Base-by-base conservation (phyloP, 2,888 invertebrate genomes). In the Scotopteryx bipunctaria region DNA sequence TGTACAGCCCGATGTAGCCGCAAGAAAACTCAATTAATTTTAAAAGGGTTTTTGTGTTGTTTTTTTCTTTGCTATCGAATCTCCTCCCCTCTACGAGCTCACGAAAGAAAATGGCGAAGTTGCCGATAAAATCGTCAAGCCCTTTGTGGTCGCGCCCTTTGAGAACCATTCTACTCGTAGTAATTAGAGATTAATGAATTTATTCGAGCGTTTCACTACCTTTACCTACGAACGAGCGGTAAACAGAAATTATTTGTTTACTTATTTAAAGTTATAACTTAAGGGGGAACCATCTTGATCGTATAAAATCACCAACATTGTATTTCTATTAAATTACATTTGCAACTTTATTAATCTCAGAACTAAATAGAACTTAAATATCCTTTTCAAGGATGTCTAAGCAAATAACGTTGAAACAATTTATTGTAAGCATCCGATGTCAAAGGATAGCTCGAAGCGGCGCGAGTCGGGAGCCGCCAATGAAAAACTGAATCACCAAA, bases 21-120 rank as follows among this genome's bases (percentile, higher is more conserved):
- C 88, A 88, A 88, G 88, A 88, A 89, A 89, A 90, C 88, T 89
- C 90, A 90, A 89, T 90, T 90, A 89, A 90, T 89, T 88, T 88
- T 90, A 86, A 90, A 90, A 90, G 89, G 89, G 90, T 88, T 90
- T 88, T 89, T 88, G 83, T 89, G 88, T 89, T 88, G 81, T 85
- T 86, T 87, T 87, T 50, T 85, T 86, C 32, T 78, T 74, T 72
- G 67, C 77, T 75, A 83, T 81, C 81, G 76, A 76, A 74, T 69
- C 67, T 68, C 49, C 49, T 55, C 59, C 53, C 52, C 57, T 49
- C 57, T 50, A 57, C 52, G 49, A 51, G 43, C 33, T 57, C 51
- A 33, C 43, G 73, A 81, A 80, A 76, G 76, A 79, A 82, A 82
- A 79, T 78, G 76, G 76, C 73, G 71, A 78, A 77, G 55, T 69